A percentile compares a stretch with the other conserved stretches of the same genome.
phyloP scores from a whole-genome alignment of 2,888 invertebrate species.

The Netelia melanura region DNA sequence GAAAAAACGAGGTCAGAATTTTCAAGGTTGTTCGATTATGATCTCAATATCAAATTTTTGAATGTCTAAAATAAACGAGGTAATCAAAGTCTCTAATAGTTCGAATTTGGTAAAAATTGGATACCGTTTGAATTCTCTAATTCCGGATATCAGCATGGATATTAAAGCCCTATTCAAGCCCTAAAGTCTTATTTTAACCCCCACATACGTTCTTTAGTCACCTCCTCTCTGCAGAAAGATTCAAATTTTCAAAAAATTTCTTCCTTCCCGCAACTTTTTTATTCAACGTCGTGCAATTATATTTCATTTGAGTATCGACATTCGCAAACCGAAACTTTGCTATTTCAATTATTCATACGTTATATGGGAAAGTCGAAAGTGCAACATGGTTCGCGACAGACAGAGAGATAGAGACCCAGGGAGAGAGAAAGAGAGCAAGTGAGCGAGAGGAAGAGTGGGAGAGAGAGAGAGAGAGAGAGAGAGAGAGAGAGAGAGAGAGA shows the following conservation, averaged over 20 bases:
- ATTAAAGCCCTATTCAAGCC: not conserved
- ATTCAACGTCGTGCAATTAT: slow-evolving; percentile 23
- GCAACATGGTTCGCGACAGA: slow-evolving; percentile 34
- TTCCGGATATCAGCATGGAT: not conserved
- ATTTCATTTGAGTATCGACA: not conserved
- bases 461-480: not conserved
- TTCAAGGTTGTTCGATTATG: no score
- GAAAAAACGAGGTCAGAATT: no score
- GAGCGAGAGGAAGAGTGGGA: slow-evolving; percentile 12
- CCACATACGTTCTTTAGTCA: no score
- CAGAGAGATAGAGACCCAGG: no score
- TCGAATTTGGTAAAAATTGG: not conserved
- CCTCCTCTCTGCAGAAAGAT: not conserved
- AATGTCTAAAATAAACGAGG: no score
- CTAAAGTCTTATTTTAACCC: no score
- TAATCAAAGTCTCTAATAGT: no score
- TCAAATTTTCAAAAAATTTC: not conserved
- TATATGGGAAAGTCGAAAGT: slow-evolving; percentile 62
- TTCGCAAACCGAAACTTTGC: slow-evolving; percentile 25
- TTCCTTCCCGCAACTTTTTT: not conserved
- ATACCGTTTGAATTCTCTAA: not conserved
- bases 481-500: slow-evolving; percentile 3
- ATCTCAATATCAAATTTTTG: no score
- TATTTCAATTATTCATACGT: slow-evolving; percentile 56
- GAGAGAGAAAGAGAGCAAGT: no score